Evolutionary conservation across 2,888 invertebrate genomes (phyloP).

Genomic region (Tupiocoris notatus): DNA sequence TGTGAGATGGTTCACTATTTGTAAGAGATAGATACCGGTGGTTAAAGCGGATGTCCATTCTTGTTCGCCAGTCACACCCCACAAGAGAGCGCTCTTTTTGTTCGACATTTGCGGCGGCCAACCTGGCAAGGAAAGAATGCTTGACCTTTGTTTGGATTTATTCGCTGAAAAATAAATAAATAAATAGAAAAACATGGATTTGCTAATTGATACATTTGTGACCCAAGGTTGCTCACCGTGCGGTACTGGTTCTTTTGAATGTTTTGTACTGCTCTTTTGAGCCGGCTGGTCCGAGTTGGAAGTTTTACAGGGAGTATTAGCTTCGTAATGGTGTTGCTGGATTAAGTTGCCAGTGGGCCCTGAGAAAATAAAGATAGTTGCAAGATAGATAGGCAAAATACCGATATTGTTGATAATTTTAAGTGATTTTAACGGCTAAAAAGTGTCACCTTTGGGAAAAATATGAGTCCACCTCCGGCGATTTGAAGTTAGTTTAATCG

Average conservation of each 20-base stretch:
- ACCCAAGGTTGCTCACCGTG: too few species aligned
- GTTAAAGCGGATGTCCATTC: constrained; percentile 96
- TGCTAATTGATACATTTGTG: too few species aligned
- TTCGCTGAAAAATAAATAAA: not conserved
- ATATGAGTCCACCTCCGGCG: constrained; percentile 97
- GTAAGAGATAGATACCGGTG: constrained; percentile 70
- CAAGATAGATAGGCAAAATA: too few species aligned
- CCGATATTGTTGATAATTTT: too few species aligned
- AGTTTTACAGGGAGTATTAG: constrained; percentile 48
- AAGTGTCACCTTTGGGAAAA: constrained; percentile 58
- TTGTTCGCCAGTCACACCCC: constrained; percentile 96
- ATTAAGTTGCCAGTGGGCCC: constrained; percentile 87
- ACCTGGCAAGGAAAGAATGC: constrained; percentile 10
- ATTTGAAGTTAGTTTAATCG: constrained; percentile 93
- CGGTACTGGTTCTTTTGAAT: not conserved
- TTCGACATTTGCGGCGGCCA: constrained; percentile 2
- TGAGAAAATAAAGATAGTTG: constrained; percentile 51
- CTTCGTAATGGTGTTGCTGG: constrained; percentile 91
- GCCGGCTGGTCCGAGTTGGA: not conserved
- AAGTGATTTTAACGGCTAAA: too few species aligned
- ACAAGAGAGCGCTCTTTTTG: constrained; percentile 60
- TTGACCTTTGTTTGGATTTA: constrained; percentile 13
- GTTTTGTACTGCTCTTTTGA: not conserved
- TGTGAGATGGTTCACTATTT: not conserved
- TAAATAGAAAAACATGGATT: too few species aligned